A percentile compares a stretch with the other conserved stretches of the same genome.
These are phyloP conservation scores for Amia ocellicauda DNA, from an alignment of 2,113 vertebrate species.

Conservation along the genomic window DNA sequence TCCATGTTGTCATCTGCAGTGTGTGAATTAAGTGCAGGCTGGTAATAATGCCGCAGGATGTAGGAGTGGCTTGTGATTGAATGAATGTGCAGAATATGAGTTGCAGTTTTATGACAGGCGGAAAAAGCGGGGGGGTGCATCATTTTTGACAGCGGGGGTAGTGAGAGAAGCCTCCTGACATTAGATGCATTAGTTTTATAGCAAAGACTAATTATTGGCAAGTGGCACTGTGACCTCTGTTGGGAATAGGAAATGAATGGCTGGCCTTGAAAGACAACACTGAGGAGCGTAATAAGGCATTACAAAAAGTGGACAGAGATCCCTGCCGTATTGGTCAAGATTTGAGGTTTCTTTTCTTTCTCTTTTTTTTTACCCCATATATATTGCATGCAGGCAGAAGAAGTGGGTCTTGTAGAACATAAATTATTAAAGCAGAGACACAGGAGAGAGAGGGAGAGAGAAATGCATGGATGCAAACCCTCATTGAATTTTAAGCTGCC, in stretches of 20 bases:
- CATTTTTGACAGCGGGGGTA: background rate
- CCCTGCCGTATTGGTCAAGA: no score
- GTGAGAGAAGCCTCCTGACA: background rate
- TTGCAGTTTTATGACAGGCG: conserved; percentile 5
- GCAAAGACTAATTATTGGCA: background rate
- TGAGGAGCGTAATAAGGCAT: background rate
- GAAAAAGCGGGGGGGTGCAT: background rate
- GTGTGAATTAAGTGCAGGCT: background rate
- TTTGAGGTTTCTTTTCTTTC: no score
- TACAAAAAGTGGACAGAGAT: no score
- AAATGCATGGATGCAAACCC: no score
- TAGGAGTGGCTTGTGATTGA: background rate
- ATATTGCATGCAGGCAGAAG: no score
- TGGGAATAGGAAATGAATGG: background rate
- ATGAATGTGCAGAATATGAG: background rate
- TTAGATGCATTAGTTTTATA: background rate
- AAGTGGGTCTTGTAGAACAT: no score
- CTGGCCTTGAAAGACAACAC: background rate
- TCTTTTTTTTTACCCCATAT: no score
- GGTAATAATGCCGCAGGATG: background rate
- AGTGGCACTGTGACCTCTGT: background rate
- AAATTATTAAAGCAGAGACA: no score
- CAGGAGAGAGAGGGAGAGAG: no score
- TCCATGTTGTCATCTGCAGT: background rate
- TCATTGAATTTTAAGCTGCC: no score